A percentile compares a stretch with the other conserved stretches of the same genome.
Conservation (phyloP, 2,113 vertebrate species). For the Perca flavescens region DNA sequence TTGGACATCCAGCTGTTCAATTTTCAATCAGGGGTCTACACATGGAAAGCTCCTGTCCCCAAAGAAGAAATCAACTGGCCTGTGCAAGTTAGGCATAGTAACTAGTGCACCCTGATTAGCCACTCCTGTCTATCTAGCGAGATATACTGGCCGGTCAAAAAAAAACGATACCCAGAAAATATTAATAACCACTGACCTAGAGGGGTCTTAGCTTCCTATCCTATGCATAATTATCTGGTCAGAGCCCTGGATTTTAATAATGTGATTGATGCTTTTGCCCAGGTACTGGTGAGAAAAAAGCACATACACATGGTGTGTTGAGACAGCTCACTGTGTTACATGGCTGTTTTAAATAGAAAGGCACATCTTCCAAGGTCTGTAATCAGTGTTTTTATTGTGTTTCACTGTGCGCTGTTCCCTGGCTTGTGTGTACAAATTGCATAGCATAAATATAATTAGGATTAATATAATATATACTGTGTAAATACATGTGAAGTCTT, state of each 20-base stretch:
- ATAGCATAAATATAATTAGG: background rate
- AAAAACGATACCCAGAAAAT: too few relatives aligned
- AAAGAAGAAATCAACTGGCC: background rate
- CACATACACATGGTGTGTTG: background rate
- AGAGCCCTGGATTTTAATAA: background rate
- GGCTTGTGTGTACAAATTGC: background rate
- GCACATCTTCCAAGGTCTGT: background rate
- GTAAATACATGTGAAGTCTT: background rate
- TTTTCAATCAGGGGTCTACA: background rate
- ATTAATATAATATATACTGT: background rate
- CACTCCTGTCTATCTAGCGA: background rate
- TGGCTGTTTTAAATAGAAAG: background rate
- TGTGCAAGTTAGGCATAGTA: background rate
- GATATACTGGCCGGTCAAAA: background rate
- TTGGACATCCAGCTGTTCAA: constrained; percentile 2
- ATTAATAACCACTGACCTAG: background rate
- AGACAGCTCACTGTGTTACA: background rate
- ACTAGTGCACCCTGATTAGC: background rate
- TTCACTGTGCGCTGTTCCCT: background rate
- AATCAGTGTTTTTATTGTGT: background rate
- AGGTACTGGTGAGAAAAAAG: background rate
- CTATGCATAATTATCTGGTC: background rate
- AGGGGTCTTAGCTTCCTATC: background rate
- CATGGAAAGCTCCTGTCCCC: background rate
- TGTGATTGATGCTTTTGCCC: background rate